phyloP scores from a whole-genome alignment of 2,888 invertebrate species.

The Acheta domesticus region DNA sequence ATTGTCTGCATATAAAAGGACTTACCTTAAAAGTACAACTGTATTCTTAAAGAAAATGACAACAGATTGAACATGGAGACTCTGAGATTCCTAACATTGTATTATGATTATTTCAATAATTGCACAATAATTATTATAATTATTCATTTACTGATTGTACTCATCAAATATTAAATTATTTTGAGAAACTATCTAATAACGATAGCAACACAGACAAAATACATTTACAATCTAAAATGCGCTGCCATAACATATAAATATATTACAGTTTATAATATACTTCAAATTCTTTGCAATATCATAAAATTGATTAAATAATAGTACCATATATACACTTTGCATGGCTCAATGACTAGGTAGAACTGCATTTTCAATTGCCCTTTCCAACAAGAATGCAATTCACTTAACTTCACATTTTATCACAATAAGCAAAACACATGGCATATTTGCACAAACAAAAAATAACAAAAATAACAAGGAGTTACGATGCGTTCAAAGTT shows the following conservation, averaged over 20 bases:
- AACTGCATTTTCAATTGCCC: not conserved
- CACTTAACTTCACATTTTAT: not conserved
- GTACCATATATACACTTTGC: not conserved
- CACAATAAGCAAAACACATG: not conserved
- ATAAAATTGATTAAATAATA: not conserved
- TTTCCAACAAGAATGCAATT: not conserved
- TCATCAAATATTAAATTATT: not conserved
- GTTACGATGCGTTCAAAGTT: no score
- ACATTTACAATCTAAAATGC: not conserved
- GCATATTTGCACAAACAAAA: no score
- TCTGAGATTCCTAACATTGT: not conserved
- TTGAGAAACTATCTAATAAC: not conserved
- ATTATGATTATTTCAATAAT: not conserved
- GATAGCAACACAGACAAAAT: not conserved
- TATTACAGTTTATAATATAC: not conserved
- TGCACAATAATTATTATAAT: not conserved
- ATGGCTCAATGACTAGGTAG: not conserved
- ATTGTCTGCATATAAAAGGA: not conserved
- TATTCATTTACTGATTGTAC: not conserved
- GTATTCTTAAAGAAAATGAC: not conserved
- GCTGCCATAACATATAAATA: slow-evolving; percentile 9
- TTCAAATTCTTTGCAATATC: not conserved
- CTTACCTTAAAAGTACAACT: not conserved
- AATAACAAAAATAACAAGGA: no score
- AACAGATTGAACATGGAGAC: no score